Evolutionary conservation across 2,113 vertebrate genomes (phyloP).

Genomic region (Oophaga pumilio): DNA sequence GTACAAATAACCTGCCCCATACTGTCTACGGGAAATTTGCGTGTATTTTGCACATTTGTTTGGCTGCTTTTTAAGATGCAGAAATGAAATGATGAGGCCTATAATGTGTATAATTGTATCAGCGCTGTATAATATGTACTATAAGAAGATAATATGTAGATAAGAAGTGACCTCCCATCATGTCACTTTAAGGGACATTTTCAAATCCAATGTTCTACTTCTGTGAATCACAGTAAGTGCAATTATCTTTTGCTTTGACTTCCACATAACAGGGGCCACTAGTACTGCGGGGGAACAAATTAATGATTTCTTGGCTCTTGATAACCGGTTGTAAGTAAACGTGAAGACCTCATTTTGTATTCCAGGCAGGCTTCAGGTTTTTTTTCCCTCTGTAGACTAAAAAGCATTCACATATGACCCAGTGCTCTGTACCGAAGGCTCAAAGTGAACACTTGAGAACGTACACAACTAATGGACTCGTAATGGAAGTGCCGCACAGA

Average conservation of each 20-base stretch:
- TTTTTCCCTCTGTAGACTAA: conserved; percentile 28
- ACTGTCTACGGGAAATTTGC: no score
- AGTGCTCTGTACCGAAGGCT: conserved; percentile 7
- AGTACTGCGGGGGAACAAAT: conserved; percentile 15
- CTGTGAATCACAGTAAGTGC: conserved; percentile 11
- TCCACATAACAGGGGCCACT: conserved; percentile 11
- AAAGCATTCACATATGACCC: conserved; percentile 49
- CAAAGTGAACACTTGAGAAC: conserved; percentile 36
- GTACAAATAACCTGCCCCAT: no score
- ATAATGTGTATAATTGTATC: neutral
- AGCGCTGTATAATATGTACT: neutral
- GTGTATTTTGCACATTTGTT: neutral
- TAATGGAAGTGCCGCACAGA: conserved; percentile 23
- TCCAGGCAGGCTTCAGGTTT: neutral
- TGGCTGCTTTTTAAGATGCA: no score
- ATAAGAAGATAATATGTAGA: neutral
- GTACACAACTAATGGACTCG: conserved; percentile 40
- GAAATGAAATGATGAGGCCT: neutral
- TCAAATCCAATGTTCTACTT: neutral
- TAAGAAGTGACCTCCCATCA: neutral
- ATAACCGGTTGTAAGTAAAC: conserved; percentile 26
- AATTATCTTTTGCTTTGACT: conserved; percentile 46
- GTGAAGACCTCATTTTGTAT: conserved; percentile 1
- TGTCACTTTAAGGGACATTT: neutral
- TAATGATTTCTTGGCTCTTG: conserved; percentile 29